A percentile compares a stretch with the other conserved stretches of the same genome.
Evolutionary conservation across 1,140 invertebrate genomes (phyloP).

Genomic region (Drosophila nikananu): DNA sequence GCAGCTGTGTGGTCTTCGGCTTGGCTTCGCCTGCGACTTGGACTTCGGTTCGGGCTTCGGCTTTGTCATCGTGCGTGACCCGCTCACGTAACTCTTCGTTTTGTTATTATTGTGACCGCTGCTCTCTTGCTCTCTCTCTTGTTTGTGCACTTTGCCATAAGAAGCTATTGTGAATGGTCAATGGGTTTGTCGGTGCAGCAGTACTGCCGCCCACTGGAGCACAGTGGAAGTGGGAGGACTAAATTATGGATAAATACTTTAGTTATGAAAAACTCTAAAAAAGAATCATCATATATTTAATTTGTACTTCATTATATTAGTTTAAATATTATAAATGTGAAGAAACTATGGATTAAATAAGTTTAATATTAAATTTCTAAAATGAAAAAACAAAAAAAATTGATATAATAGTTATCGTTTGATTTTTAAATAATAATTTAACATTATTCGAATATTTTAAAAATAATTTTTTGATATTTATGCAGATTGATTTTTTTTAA

Average conservation of each 20-base stretch:
- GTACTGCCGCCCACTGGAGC: slow-evolving; percentile 3
- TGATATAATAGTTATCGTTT: no score
- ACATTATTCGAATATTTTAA: no score
- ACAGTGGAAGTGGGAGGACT: slow-evolving; percentile 2
- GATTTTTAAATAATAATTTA: no score
- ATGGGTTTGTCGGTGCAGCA: slow-evolving; percentile 22
- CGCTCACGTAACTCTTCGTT: slow-evolving; percentile 73
- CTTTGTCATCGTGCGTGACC: slow-evolving; percentile 38
- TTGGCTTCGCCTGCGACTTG: slow-evolving; percentile 18
- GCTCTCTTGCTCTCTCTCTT: slow-evolving; percentile 14
- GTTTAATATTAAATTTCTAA: no score
- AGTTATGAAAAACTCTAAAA: not conserved
- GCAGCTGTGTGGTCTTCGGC: slow-evolving; percentile 25
- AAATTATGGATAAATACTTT: not conserved
- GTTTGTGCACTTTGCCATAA: slow-evolving; percentile 20
- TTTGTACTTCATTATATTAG: no score
- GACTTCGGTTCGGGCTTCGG: slow-evolving; percentile 42
- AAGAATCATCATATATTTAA: no score
- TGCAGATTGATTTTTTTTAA: no score
- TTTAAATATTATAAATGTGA: no score
- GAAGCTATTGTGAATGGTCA: slow-evolving; percentile 33
- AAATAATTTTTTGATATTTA: no score
- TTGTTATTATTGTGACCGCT: slow-evolving; percentile 66
- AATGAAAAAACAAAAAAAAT: no score
- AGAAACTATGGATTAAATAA: no score